Conservation (phyloP, 2,797 vertebrate species). For the Channallabes apus region DNA sequence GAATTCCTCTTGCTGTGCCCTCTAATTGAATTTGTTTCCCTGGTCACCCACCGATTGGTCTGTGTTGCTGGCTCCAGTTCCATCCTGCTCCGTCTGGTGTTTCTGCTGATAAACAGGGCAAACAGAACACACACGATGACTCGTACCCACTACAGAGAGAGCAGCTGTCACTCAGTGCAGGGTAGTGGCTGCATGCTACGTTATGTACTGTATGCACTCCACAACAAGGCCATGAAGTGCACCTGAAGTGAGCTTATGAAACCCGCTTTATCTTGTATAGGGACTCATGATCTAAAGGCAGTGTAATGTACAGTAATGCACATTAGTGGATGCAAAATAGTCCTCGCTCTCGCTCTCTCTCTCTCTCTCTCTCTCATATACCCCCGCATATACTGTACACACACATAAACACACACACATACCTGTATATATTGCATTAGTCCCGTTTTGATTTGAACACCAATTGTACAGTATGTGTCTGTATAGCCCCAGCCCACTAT, state of each 20-base stretch:
- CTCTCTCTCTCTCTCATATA: no score
- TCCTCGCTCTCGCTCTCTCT: no score
- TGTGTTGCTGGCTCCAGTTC: constrained; percentile 61
- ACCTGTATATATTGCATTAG: no score
- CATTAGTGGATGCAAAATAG: not conserved
- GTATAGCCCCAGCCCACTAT: no score
- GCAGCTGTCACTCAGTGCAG: constrained; percentile 69
- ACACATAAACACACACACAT: no score
- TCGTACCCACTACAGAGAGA: constrained; percentile 61
- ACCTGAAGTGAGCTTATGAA: constrained; percentile 2
- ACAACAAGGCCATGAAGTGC: not conserved
- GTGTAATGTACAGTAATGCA: no score
- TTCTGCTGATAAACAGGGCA: constrained; percentile 64
- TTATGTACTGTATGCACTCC: not conserved
- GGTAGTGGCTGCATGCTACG: constrained; percentile 5
- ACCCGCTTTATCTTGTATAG: not conserved
- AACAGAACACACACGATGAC: constrained; percentile 48
- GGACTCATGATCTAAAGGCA: not conserved
- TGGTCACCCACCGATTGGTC: constrained; percentile 47
- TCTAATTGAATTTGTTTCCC: constrained; percentile 53
- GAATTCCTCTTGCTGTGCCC: constrained; percentile 35
- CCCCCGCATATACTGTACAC: no score
- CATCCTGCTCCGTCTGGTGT: constrained; percentile 71
- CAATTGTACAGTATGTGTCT: no score
- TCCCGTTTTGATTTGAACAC: no score